These are phyloP conservation scores for Myiozetetes cayanensis DNA, from an alignment of 2,113 vertebrate species.

Conservation along the genomic window DNA sequence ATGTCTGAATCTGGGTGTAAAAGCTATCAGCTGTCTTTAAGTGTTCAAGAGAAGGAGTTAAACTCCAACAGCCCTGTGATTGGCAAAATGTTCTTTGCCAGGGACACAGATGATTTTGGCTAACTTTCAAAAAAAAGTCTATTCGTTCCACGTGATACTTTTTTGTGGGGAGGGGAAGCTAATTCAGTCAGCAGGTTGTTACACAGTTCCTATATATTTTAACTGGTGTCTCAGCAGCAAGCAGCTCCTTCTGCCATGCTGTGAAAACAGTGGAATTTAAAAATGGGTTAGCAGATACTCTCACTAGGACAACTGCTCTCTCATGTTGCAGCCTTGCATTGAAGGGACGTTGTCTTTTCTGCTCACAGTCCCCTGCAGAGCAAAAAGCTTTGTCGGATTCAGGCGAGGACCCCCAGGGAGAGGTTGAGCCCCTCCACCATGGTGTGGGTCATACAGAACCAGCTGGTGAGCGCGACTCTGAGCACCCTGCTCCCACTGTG, in stretches of 20 bases:
- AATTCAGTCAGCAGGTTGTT: neutral
- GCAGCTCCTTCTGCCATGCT: neutral
- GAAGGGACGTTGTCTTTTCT: conserved; percentile 78
- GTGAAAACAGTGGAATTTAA: neutral
- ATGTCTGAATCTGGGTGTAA: neutral
- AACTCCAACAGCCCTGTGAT: neutral
- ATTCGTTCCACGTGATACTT: neutral
- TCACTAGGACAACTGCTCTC: neutral
- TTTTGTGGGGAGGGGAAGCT: neutral
- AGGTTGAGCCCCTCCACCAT: conserved; percentile 65
- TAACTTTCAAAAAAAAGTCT: neutral
- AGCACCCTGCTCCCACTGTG: conserved; percentile 63
- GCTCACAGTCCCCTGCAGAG: conserved; percentile 80
- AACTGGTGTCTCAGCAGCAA: neutral
- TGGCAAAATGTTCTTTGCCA: neutral
- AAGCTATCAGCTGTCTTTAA: neutral
- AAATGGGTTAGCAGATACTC: neutral
- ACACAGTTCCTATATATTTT: neutral
- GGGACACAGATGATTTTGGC: neutral
- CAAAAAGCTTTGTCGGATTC: conserved; percentile 73
- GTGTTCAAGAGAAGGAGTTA: neutral
- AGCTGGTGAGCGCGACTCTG: conserved; percentile 66
- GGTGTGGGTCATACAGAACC: conserved; percentile 59
- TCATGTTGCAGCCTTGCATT: conserved; percentile 41
- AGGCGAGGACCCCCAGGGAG: conserved; percentile 75